Conservation (phyloP, 2,113 vertebrate species). For the Cyphomyrus plagiostoma region DNA sequence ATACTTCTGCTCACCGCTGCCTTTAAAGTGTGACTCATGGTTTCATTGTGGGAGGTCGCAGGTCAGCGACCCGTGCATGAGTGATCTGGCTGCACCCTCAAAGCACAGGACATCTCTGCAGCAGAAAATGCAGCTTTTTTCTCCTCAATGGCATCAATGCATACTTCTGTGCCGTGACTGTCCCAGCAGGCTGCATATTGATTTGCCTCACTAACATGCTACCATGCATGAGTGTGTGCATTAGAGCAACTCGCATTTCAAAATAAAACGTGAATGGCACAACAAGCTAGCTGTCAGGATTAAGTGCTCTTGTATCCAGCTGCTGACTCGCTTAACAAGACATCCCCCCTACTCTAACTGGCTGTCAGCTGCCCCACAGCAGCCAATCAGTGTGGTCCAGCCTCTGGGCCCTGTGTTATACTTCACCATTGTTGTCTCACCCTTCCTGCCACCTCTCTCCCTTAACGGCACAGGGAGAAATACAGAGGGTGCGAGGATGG, state of each 20-base stretch:
- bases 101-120: not conserved
- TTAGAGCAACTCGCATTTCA: not conserved
- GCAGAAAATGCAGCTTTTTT: not conserved
- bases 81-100: not conserved
- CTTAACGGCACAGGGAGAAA: not conserved
- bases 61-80: not conserved
- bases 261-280: not conserved
- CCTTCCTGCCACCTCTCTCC: not conserved
- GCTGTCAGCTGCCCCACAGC: not conserved
- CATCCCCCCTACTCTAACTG: not conserved
- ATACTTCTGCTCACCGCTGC: not conserved
- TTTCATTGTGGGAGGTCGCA: not conserved
- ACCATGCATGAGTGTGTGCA: not conserved
- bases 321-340: not conserved
- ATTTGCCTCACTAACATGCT: not conserved
- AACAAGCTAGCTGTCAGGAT: not conserved
- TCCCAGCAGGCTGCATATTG: not conserved
- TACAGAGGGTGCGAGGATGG: not conserved
- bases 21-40: not conserved
- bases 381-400: not conserved
- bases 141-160: not conserved
- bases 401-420: not conserved
- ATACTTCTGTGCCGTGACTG: not conserved
- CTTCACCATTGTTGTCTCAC: not conserved
- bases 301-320: not conserved